phyloP scores from a whole-genome alignment of 2,888 invertebrate species.

The Platycnemis pennipes region DNA sequence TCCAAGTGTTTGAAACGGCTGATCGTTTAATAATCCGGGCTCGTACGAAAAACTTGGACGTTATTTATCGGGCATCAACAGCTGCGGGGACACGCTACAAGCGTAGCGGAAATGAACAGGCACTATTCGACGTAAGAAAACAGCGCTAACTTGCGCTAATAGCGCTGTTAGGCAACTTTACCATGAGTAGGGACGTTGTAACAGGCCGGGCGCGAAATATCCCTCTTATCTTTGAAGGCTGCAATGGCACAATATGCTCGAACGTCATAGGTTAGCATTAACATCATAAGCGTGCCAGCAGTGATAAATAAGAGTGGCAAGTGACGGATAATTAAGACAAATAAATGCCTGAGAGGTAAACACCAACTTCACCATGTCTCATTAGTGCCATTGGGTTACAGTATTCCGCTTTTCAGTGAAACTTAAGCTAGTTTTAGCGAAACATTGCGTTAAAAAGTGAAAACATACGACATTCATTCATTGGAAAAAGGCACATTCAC shows the following conservation, averaged over 20 bases:
- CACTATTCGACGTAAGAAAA: not conserved
- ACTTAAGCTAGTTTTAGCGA: not conserved
- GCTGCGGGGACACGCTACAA: not conserved
- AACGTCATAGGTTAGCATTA: not conserved
- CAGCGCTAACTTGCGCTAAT: not conserved
- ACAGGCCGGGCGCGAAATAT: not conserved
- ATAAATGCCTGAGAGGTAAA: not conserved
- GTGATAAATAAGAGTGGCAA: not conserved
- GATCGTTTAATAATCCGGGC: conserved; percentile 16
- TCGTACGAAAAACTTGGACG: conserved; percentile 26
- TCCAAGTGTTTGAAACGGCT: conserved; percentile 22
- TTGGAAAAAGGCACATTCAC: not conserved
- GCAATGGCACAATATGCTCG: not conserved
- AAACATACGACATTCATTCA: not conserved
- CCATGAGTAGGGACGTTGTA: not conserved
- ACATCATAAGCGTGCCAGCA: not conserved
- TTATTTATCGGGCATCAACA: conserved; percentile 28
- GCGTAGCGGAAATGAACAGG: not conserved
- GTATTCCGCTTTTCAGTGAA: not conserved
- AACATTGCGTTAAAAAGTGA: not conserved
- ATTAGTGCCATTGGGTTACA: not conserved
- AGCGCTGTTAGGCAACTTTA: not conserved
- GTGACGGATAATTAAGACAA: not conserved
- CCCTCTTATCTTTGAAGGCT: not conserved
- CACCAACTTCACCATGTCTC: not conserved